Percentiles rank a stretch among this genome's conserved stretches.
phyloP scores from a whole-genome alignment of 2,888 invertebrate genomes.

The Sicus ferrugineus region DNA sequence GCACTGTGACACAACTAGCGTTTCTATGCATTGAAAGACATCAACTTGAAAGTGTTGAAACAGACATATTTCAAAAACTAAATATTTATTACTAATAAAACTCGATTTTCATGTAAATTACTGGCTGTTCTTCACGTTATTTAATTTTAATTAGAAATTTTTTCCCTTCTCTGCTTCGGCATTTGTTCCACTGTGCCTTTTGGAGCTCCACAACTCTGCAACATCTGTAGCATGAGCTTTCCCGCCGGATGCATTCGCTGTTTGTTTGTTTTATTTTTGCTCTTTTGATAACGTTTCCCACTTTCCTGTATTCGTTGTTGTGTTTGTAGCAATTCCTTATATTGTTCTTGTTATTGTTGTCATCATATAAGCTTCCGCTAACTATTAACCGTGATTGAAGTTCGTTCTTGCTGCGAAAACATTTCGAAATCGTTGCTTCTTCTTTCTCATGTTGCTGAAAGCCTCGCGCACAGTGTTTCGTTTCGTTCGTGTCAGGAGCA shows the following conservation, averaged over 20 bases:
- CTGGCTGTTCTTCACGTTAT: background rate
- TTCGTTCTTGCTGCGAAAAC: background rate
- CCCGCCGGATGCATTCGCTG: slow-evolving; percentile 50
- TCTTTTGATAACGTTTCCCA: slow-evolving; percentile 52
- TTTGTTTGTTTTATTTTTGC: slow-evolving; percentile 7
- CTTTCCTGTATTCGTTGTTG: slow-evolving; percentile 17
- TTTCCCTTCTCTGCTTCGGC: background rate
- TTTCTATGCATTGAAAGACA: too few species aligned
- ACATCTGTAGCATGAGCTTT: slow-evolving; percentile 31
- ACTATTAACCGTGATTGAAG: slow-evolving; percentile 12
- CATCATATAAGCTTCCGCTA: slow-evolving; percentile 16
- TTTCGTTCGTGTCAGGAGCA: too few species aligned
- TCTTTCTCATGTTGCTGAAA: too few species aligned
- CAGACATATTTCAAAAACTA: background rate
- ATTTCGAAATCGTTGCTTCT: background rate
- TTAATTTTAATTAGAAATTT: background rate
- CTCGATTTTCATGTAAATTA: background rate
- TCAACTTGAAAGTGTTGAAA: background rate
- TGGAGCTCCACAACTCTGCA: background rate
- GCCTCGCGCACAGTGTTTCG: too few species aligned
- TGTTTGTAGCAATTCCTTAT: background rate
- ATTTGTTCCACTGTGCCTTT: slow-evolving; percentile 15
- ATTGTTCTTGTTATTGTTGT: slow-evolving; percentile 2
- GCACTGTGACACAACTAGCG: slow-evolving; percentile 19
- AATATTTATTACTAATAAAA: background rate